A percentile compares a stretch with the other conserved stretches of the same genome.
Evolutionary conservation across 2,113 vertebrate genomes (phyloP).

Genomic region (Sorex fumeus): DNA sequence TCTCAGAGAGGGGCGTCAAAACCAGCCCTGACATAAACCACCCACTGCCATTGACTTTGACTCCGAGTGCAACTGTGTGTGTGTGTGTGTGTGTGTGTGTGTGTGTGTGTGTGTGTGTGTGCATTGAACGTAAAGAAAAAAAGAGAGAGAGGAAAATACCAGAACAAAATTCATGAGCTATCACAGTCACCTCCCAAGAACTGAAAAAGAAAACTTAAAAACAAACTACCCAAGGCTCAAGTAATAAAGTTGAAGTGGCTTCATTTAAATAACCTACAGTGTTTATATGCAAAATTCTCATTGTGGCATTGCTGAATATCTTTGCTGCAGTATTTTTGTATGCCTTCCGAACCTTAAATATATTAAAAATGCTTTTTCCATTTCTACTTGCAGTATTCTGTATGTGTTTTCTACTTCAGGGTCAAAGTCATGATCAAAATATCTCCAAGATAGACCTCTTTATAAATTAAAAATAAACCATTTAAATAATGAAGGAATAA

Average conservation of each 20-base stretch:
- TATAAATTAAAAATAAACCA: background rate
- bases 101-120: background rate
- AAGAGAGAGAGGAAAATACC: background rate
- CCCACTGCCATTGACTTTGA: conserved; percentile 90
- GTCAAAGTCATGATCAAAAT: conserved; percentile 12
- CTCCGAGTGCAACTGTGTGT: conserved; percentile 48
- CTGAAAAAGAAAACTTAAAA: conserved; percentile 12
- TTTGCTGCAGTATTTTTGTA: background rate
- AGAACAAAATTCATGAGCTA: conserved; percentile 60
- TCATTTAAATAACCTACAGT: background rate
- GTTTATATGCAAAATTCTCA: conserved; percentile 37
- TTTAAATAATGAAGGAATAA: background rate
- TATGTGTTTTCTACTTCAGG: conserved; percentile 1
- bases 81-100: background rate
- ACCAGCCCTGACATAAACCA: conserved; percentile 83
- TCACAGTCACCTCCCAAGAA: conserved; percentile 44
- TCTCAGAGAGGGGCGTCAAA: conserved; percentile 86
- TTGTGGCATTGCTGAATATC: conserved; percentile 68
- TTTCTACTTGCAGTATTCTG: conserved; percentile 14
- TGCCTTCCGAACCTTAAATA: background rate
- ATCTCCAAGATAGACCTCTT: background rate
- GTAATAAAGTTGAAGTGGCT: background rate
- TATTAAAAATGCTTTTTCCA: conserved; percentile 14
- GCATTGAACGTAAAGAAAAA: background rate
- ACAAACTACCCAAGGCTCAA: background rate